These are phyloP conservation scores for Drosophila elegans DNA, from an alignment of 1,140 invertebrate genomes.

Conservation along the genomic window DNA sequence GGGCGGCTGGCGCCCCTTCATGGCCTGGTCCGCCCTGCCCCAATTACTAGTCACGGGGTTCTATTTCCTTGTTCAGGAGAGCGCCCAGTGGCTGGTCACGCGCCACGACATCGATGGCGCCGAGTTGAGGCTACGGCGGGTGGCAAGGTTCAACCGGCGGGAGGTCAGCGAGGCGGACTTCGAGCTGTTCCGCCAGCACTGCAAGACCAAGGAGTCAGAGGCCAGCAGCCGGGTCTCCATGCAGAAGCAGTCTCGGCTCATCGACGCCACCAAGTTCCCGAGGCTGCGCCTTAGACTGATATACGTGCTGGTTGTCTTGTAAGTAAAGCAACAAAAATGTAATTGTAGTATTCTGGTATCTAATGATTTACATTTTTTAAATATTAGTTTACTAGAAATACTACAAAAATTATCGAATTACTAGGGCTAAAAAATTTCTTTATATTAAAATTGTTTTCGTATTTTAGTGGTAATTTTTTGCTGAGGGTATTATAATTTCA, in stretches of 20 bases:
- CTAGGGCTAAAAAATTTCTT: too few species aligned
- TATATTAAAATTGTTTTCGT: too few species aligned
- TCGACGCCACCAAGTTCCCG: conserved; percentile 45
- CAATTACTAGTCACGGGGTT: conserved; percentile 83
- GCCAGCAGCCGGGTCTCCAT: conserved; percentile 13
- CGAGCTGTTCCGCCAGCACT: conserved; percentile 79
- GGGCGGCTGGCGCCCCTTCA: conserved; percentile 85
- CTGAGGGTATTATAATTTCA: too few species aligned
- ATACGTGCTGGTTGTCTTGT: conserved; percentile 47
- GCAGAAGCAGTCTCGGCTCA: conserved; percentile 67
- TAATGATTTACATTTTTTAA: too few species aligned
- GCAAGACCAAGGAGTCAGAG: conserved; percentile 21
- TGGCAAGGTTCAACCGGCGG: conserved; percentile 86
- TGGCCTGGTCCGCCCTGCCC: conserved; percentile 85
- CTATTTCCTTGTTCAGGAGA: conserved; percentile 86
- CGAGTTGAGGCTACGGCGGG: conserved; percentile 85
- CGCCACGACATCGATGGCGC: conserved; percentile 86
- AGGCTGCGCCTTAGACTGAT: conserved; percentile 45
- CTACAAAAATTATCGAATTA: too few species aligned
- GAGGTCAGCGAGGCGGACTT: conserved; percentile 82
- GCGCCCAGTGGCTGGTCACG: conserved; percentile 88
- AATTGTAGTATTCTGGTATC: too few species aligned
- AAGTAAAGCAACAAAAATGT: conserved; percentile 15
- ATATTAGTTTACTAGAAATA: too few species aligned
- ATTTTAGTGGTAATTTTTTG: too few species aligned